phyloP scores from a whole-genome alignment of 2,888 invertebrate genomes.

The Furcula furcula region DNA sequence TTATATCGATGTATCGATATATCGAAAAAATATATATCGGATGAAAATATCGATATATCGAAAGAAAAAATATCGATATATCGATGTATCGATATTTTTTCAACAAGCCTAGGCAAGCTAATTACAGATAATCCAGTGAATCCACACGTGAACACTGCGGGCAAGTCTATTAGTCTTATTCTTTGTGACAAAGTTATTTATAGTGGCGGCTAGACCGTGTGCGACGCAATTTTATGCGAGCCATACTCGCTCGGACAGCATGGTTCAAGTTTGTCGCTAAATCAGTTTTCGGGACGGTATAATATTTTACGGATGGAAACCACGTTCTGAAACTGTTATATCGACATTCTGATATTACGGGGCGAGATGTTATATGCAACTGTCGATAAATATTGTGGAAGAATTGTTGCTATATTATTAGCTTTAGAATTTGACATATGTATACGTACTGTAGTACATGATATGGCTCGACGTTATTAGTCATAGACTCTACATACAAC shows the following conservation, averaged over 20 bases:
- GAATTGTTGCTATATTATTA: too few species aligned
- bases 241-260: constrained; percentile 3
- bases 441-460: too few species aligned
- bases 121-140: background rate
- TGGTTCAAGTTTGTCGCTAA: constrained; percentile 20
- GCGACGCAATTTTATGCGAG: constrained; percentile 12
- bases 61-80: too few species aligned
- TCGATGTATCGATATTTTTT: too few species aligned
- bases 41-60: too few species aligned
- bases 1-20: too few species aligned
- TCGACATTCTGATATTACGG: background rate
- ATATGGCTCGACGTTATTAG: too few species aligned
- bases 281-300: constrained; percentile 16
- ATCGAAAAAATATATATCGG: too few species aligned
- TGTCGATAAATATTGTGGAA: too few species aligned
- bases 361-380: background rate
- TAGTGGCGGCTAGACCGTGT: background rate
- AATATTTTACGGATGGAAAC: constrained; percentile 19
- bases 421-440: too few species aligned
- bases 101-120: too few species aligned
- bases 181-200: background rate
- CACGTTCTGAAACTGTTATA: background rate
- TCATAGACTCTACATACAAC: too few species aligned
- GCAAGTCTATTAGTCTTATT: background rate
- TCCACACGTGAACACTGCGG: background rate